Percentiles rank a stretch among this genome's conserved stretches.
Conservation (phyloP, 2,888 invertebrate genomes). For the Chymomyza caudatula region DNA sequence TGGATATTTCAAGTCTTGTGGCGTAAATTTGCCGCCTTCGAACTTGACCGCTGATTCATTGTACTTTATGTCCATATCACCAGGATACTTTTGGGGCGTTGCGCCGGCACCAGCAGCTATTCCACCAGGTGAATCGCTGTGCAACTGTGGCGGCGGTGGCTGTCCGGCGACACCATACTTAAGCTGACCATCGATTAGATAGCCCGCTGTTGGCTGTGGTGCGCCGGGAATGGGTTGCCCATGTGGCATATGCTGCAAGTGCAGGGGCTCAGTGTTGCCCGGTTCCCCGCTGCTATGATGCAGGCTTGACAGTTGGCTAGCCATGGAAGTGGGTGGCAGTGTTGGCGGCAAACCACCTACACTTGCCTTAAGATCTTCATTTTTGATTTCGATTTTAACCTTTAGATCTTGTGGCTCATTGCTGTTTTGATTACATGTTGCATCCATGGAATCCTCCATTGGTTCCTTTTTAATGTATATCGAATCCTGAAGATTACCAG, state of each 20-base stretch:
- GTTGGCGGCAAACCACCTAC: constrained; percentile 39
- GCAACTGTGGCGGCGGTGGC: constrained; percentile 54
- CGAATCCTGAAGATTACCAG: constrained; percentile 78
- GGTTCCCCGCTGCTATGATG: constrained; percentile 62
- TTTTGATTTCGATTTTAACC: constrained; percentile 84
- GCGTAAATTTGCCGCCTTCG: constrained; percentile 69
- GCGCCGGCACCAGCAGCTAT: constrained; percentile 37
- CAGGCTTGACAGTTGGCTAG: constrained; percentile 3
- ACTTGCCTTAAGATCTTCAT: constrained; percentile 74
- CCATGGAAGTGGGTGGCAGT: constrained; percentile 14
- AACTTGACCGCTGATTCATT: constrained; percentile 74
- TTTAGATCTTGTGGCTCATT: constrained; percentile 86
- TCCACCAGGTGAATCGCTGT: constrained; percentile 59
- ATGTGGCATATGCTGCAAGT: constrained; percentile 65
- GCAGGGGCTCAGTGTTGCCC: constrained; percentile 71
- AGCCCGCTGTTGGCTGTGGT: constrained; percentile 63
- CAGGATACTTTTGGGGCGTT: constrained; percentile 72
- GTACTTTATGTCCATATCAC: constrained; percentile 76
- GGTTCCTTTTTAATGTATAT: constrained; percentile 80
- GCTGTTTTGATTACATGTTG: constrained; percentile 77
- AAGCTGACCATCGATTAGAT: constrained; percentile 72
- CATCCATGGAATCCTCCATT: constrained; percentile 78
- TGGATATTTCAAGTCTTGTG: constrained; percentile 79
- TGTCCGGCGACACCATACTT: constrained; percentile 67
- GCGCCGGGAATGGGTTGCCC: constrained; percentile 36